Evolutionary conservation across 2,797 vertebrate species (phyloP).

Genomic region (Sus cebifrons): DNA sequence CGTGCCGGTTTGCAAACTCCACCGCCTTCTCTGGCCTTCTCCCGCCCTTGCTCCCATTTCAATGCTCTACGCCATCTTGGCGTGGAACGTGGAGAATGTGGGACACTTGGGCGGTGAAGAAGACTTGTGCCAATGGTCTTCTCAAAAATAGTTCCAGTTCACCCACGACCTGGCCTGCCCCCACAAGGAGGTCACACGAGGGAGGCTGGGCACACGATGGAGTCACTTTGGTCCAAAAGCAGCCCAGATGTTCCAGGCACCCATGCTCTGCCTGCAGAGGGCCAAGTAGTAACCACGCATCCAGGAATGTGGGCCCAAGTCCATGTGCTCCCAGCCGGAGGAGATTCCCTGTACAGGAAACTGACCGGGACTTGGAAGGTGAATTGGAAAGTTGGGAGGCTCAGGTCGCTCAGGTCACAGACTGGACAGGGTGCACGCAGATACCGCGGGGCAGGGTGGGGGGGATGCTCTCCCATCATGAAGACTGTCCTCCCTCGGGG

Average conservation of each 20-base stretch:
- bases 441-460: not conserved
- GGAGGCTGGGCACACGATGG: conserved; percentile 24
- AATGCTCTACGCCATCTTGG: conserved; percentile 52
- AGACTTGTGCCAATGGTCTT: conserved; percentile 43
- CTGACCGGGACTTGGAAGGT: not conserved
- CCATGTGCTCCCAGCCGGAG: conserved; percentile 16
- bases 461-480: not conserved
- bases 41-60: conserved; percentile 16
- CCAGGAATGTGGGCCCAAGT: not conserved
- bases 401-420: not conserved
- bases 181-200: not conserved
- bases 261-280: not conserved
- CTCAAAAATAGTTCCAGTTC: conserved; percentile 42
- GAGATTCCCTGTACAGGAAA: not conserved
- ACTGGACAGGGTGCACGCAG: not conserved
- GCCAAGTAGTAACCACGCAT: not conserved
- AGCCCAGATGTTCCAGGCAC: conserved; percentile 62
- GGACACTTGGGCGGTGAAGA: not conserved
- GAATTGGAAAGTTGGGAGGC: conserved; percentile 50
- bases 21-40: not conserved
- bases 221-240: conserved; percentile 32
- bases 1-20: fast-evolving
- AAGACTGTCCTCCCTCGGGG: not conserved
- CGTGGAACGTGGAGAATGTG: not conserved
- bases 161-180: not conserved